A percentile compares a stretch with the other conserved stretches of the same genome.
These are phyloP conservation scores for Sitta europaea DNA, from an alignment of 2,113 vertebrate species.

Conservation along the genomic window DNA sequence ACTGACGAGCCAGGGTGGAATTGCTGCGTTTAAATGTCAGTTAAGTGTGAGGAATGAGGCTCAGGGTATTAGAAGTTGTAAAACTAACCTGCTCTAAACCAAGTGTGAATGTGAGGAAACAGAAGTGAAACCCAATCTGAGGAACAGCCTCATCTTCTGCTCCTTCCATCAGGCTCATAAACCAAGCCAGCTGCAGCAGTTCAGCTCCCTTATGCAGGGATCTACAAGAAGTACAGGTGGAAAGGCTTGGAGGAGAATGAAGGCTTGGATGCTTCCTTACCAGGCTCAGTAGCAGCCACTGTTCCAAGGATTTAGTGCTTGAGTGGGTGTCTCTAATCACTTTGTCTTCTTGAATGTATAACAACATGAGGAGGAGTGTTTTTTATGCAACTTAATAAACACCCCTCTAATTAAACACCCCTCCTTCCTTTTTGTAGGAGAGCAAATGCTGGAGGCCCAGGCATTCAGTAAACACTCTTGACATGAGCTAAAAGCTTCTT, in stretches of 20 bases:
- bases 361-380: rapidly evolving
- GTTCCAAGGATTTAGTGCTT: neutral
- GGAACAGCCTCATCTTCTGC: neutral
- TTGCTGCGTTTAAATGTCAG: neutral
- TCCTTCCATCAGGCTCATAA: neutral
- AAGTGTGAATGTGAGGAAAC: neutral
- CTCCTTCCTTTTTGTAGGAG: neutral
- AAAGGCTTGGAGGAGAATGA: neutral
- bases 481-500: neutral
- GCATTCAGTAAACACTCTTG: neutral
- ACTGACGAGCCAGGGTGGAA: rapidly evolving
- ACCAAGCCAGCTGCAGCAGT: neutral
- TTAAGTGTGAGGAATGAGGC: neutral
- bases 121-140: neutral
- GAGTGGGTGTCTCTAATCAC: neutral
- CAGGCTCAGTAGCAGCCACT: neutral
- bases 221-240: neutral
- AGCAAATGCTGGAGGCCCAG: neutral
- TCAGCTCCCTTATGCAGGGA: neutral
- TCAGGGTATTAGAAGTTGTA: rapidly evolving
- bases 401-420: neutral
- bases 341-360: neutral
- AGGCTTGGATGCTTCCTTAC: neutral
- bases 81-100: neutral
- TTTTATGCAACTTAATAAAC: neutral